A percentile compares a stretch with the other conserved stretches of the same genome.
phyloP scores from a whole-genome alignment of 2,113 vertebrate species.

The Pelecanoides urinatrix region DNA sequence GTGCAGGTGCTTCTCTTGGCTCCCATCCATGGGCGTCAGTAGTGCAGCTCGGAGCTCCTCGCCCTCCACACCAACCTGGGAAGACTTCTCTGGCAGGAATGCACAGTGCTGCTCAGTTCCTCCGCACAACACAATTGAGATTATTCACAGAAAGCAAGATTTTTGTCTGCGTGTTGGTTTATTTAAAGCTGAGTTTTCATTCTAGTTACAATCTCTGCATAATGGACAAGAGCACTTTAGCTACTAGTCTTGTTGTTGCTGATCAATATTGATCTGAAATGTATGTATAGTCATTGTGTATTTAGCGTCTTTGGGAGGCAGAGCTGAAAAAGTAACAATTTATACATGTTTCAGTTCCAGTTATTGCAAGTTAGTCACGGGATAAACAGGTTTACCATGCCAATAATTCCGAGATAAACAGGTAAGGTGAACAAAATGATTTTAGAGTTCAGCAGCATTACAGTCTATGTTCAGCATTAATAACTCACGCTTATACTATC shows the following conservation, averaged over 20 bases:
- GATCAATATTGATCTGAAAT: not conserved
- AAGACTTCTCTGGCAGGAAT: not conserved
- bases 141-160: not conserved
- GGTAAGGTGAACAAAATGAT: not conserved
- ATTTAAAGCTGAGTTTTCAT: not conserved
- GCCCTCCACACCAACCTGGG: not conserved
- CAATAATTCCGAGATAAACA: not conserved
- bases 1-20: slow-evolving; percentile 18
- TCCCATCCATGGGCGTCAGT: not conserved
- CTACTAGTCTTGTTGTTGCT: not conserved
- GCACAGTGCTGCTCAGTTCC: not conserved
- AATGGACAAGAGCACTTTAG: not conserved
- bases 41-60: not conserved
- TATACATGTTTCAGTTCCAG: not conserved
- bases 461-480: not conserved
- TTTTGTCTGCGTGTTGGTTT: not conserved
- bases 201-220: not conserved
- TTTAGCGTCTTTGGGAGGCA: not conserved
- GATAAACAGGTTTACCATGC: not conserved
- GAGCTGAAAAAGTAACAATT: not conserved
- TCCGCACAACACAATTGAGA: not conserved
- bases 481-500: not conserved
- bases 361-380: not conserved
- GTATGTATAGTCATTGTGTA: not conserved
- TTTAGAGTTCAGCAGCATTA: not conserved